Percentiles rank a stretch among this genome's conserved stretches.
These are phyloP conservation scores for Gallinago paraguaiae DNA, from an alignment of 2,113 vertebrate genomes.

Conservation along the genomic window DNA sequence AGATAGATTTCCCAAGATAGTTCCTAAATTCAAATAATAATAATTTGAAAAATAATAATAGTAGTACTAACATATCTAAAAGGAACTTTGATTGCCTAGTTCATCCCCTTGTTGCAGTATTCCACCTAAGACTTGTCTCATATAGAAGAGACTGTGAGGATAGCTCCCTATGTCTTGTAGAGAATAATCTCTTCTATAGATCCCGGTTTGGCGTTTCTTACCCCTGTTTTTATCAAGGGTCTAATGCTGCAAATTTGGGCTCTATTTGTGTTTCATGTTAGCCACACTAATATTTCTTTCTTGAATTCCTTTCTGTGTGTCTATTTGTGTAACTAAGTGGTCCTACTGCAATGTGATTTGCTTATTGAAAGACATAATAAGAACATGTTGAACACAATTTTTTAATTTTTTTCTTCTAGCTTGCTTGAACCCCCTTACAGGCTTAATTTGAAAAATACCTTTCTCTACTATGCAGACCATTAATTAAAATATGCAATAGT, in stretches of 20 bases:
- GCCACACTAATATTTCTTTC: not conserved
- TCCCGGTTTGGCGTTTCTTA: not conserved
- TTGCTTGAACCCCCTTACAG: not conserved
- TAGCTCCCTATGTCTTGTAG: not conserved
- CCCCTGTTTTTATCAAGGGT: not conserved
- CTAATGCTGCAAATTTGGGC: not conserved
- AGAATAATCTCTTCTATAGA: not conserved
- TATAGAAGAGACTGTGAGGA: not conserved
- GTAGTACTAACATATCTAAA: not conserved
- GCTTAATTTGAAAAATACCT: not conserved
- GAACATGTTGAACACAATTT: not conserved
- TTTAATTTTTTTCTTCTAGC: not conserved
- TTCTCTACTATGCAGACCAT: not conserved
- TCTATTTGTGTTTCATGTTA: not conserved
- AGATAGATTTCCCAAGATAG: not conserved
- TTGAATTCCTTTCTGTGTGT: not conserved
- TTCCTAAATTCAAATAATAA: not conserved
- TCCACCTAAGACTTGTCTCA: not conserved
- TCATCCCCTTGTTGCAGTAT: not conserved
- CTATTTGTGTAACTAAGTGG: not conserved
- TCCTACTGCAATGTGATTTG: not conserved
- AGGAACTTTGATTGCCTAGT: not conserved
- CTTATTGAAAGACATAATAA: not conserved
- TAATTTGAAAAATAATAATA: not conserved
- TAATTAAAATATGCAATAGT: not conserved